Evolutionary conservation across 2,888 invertebrate species (phyloP), one percentile per base, ranked within the genome.

Genomic region (Lycia hirtaria): DNA sequence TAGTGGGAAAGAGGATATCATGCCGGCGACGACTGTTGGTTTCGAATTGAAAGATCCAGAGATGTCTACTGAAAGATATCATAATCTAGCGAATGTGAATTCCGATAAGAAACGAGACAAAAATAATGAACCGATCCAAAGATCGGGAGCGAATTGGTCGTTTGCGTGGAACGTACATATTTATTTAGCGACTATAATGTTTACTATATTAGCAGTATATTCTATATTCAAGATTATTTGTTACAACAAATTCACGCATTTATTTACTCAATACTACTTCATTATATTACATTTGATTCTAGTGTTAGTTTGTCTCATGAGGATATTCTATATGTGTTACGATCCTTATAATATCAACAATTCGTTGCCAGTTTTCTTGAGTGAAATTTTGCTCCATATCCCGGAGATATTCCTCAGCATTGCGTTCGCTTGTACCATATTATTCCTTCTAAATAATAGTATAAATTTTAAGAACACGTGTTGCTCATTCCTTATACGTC

Each of bases 141-240:
- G 92, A 14, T 87, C 93, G 0, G 93, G 93, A 1, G 92, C 92
- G 0, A 95, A 96, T 0, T 96, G 97, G 95, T 94, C 96, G 0
- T 95, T 97, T 65, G 97, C 97, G 1, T 98, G 98, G 98, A 96
- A 97, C 74, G 94, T 98, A 6, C 98, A 98, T 80, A 96, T 98
- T 4, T 98, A 98, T 87, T 87, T 97, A 33, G 96, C 96, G 0
- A 98, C 97, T 0, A 94, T 96, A 12, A 93, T 97, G 75, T 98
- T 98, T 80, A 95, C 96, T 0, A 91, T 97, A 9, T 88, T 98
- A 71, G 97, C 97, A 0, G 93, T 97, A 0, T 97, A 96, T 79
- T 97, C 97, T 17, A 95, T 97, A 58, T 95, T 97, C 76, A 97
- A 97, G 85, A 94, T 98, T 64, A 94, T 98, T 40, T 94, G 97